Percentiles rank a stretch among this genome's conserved stretches.
phyloP scores from a whole-genome alignment of 2,113 vertebrate genomes.

The Cololabis saira region DNA sequence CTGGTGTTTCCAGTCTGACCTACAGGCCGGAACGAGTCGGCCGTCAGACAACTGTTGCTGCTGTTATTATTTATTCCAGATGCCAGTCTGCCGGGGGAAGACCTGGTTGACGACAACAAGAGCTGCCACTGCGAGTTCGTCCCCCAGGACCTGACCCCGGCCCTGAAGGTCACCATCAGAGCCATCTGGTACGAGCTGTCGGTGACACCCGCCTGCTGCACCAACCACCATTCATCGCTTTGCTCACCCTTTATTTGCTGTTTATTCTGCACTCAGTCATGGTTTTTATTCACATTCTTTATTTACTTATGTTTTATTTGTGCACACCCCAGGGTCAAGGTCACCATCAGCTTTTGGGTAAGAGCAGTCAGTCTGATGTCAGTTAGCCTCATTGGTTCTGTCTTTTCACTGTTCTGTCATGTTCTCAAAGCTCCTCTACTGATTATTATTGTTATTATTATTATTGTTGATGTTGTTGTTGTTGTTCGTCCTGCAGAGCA shows the following conservation, averaged over 20 bases:
- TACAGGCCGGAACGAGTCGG: background rate
- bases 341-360: slow-evolving; percentile 73
- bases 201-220: background rate
- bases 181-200: slow-evolving; percentile 90
- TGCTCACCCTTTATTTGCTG: slow-evolving; percentile 53
- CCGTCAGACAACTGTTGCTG: background rate
- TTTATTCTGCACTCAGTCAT: slow-evolving; percentile 45
- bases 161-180: slow-evolving; percentile 96
- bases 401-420: slow-evolving; percentile 46
- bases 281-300: slow-evolving; percentile 66
- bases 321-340: slow-evolving; percentile 73
- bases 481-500: background rate
- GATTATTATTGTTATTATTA: slow-evolving; percentile 13
- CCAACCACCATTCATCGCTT: slow-evolving; percentile 43
- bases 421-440: slow-evolving; percentile 18
- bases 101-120: slow-evolving; percentile 93
- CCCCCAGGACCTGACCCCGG: slow-evolving; percentile 92
- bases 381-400: slow-evolving; percentile 51
- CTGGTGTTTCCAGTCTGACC: background rate
- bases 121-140: slow-evolving; percentile 97
- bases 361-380: slow-evolving; percentile 62
- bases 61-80: slow-evolving; percentile 78
- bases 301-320: slow-evolving; percentile 61
- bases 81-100: slow-evolving; percentile 93
- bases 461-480: background rate